phyloP scores from a whole-genome alignment of 2,888 invertebrate species.

The Drosophila maculinotata region DNA sequence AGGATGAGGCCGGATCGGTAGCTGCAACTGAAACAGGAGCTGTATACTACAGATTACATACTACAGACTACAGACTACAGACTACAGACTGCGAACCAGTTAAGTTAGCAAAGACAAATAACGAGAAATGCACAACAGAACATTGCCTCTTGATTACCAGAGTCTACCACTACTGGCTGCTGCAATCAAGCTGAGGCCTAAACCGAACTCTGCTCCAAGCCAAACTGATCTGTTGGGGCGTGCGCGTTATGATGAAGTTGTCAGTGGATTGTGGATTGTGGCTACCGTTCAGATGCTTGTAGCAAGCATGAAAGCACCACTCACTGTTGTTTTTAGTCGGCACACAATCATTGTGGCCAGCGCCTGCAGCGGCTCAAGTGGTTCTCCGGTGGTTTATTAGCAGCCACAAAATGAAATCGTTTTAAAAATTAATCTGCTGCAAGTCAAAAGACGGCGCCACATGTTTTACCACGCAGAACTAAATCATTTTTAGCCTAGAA shows the following conservation, averaged over 20 bases:
- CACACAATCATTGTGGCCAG: conserved; percentile 41
- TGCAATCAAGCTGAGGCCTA: conserved; percentile 57
- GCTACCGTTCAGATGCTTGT: conserved; percentile 59
- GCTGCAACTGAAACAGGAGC: conserved; percentile 33
- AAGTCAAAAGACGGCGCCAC: conserved; percentile 26
- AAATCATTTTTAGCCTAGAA: neutral
- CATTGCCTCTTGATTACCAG: conserved; percentile 68
- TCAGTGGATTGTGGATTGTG: conserved; percentile 66
- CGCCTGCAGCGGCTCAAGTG: conserved; percentile 5
- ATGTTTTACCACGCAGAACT: conserved; percentile 1
- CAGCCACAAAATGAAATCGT: conserved; percentile 27
- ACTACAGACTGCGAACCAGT: conserved; percentile 52
- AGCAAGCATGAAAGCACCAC: neutral
- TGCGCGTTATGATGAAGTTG: conserved; percentile 74
- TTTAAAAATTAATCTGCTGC: conserved; percentile 11
- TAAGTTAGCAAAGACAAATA: conserved; percentile 74
- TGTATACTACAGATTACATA: conserved; percentile 6
- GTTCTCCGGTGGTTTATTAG: conserved; percentile 44
- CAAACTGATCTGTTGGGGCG: conserved; percentile 38
- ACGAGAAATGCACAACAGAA: conserved; percentile 50
- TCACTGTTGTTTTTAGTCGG: conserved; percentile 53
- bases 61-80: too few relatives aligned
- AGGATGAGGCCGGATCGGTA: conserved; percentile 11
- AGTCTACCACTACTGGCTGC: too few relatives aligned
- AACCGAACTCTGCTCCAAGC: neutral